Conservation (phyloP, 2,888 invertebrate genomes). For the Scaeva pyrastri region DNA sequence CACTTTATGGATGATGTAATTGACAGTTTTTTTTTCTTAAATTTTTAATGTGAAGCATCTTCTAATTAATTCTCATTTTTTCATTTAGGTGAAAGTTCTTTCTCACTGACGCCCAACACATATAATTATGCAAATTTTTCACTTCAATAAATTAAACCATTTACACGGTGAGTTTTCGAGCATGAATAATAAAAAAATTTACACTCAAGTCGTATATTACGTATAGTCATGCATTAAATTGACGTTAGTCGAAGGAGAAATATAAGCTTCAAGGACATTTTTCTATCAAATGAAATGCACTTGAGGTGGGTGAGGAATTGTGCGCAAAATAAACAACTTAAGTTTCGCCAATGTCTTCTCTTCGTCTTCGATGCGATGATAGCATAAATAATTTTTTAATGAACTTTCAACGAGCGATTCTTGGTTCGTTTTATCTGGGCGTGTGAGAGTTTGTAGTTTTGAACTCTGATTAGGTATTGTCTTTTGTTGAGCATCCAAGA, state of each 20-base stretch:
- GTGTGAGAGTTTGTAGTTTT: background rate
- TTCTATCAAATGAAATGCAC: background rate
- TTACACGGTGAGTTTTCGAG: background rate
- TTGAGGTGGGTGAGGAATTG: background rate
- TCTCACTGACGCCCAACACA: background rate
- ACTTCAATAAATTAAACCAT: background rate
- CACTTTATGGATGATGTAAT: background rate
- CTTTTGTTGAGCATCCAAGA: background rate
- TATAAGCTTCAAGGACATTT: background rate
- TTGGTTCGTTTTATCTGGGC: background rate
- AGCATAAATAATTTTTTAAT: constrained; percentile 22
- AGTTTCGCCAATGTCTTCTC: background rate
- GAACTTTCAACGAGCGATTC: constrained; percentile 19
- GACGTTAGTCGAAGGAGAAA: background rate
- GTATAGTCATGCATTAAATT: background rate
- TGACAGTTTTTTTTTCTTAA: too few species aligned
- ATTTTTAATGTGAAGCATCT: background rate
- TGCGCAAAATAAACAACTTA: background rate
- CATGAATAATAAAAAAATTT: background rate
- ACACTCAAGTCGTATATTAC: background rate
- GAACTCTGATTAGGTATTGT: background rate
- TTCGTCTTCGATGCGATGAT: too few species aligned
- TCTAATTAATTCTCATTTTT: background rate
- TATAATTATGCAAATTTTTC: constrained; percentile 2
- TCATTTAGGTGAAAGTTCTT: background rate